Conservation (phyloP, 2,113 vertebrate species). For the Cyanoramphus novaezelandiae region DNA sequence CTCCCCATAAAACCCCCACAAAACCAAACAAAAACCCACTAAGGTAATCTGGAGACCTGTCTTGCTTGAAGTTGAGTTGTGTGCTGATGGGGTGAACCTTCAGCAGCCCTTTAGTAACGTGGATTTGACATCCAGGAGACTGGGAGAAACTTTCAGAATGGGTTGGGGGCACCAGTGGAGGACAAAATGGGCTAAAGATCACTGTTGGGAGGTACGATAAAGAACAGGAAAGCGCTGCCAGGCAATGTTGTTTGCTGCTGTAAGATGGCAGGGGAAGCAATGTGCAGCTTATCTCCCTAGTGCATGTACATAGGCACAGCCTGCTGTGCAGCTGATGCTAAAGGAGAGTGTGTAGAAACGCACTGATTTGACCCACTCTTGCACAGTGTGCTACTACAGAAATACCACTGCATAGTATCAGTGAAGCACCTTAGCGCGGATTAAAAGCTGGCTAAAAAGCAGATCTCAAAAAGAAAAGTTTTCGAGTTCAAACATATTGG, state of each 20-base stretch:
- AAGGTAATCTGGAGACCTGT: not conserved
- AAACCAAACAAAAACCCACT: not conserved
- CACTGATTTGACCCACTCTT: not conserved
- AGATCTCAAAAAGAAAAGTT: not conserved
- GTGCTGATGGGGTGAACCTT: not conserved
- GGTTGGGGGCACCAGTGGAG: not conserved
- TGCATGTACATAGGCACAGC: not conserved
- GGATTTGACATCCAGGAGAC: not conserved
- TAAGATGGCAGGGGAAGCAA: not conserved
- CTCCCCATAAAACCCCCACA: too few species aligned
- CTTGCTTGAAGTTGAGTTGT: not conserved
- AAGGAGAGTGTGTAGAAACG: too few species aligned
- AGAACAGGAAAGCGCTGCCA: not conserved
- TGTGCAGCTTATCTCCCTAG: not conserved
- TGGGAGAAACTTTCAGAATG: not conserved
- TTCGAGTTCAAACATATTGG: not conserved
- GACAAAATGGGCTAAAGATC: not conserved
- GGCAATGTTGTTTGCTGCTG: not conserved
- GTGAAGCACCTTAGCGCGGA: not conserved
- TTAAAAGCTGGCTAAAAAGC: not conserved
- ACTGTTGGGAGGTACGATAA: accelerated
- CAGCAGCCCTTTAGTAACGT: not conserved
- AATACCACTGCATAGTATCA: too few species aligned
- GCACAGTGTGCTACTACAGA: not conserved
- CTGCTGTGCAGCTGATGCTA: not conserved